Evolutionary conservation across 2,888 invertebrate genomes (phyloP), one percentile per base, ranked within the genome.

Genomic region (Mesorhabditis spiculigera): DNA sequence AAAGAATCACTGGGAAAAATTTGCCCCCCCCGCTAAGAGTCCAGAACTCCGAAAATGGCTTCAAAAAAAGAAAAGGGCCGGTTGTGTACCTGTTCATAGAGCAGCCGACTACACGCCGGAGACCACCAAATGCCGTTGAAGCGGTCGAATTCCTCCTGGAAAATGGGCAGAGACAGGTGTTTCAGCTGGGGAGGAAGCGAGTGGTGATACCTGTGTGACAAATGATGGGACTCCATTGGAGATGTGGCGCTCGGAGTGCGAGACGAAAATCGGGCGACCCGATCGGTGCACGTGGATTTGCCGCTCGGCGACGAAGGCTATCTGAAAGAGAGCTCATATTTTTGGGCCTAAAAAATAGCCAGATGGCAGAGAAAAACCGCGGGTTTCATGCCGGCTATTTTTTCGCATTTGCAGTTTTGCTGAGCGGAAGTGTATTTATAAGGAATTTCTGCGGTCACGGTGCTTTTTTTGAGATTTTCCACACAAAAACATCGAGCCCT

Each of bases 111-210:
- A 65, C 13, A n/a, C 13, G 89, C 89, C 0, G 94, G 93, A 84
- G 94, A 93, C 97, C 98, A 98, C 97, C 97, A 98, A 87, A 93
- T 95, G 0, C 96, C 97, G 71, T 93, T 93, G 87, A 94, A 97
- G 50, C 95, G 89, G 77, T 93, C 93, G 87, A 98, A 96, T 88
- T 98, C 98, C 87, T 98, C 98, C 58, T 50, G n/a, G n/a, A 2
- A 50, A 50, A 50, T 13, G n/a, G 58, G 10, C 58, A 13, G 58
- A n/a, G 1, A 10, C 1, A 50, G n/a, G n/a, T n/a, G n/a, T 50
- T 50, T 50, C n/a, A 50, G 10, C 87, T 97, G 97, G 86, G 95
- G 94, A 0, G 98, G 94, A 87, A 96, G 98, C 3, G 95, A 94
- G 0, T 97, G 28, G 0, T 97, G 28, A 28, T 28, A 28, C 58